Evolutionary conservation across 2,797 vertebrate genomes (phyloP).

Genomic region (Gallinago solitaria): DNA sequence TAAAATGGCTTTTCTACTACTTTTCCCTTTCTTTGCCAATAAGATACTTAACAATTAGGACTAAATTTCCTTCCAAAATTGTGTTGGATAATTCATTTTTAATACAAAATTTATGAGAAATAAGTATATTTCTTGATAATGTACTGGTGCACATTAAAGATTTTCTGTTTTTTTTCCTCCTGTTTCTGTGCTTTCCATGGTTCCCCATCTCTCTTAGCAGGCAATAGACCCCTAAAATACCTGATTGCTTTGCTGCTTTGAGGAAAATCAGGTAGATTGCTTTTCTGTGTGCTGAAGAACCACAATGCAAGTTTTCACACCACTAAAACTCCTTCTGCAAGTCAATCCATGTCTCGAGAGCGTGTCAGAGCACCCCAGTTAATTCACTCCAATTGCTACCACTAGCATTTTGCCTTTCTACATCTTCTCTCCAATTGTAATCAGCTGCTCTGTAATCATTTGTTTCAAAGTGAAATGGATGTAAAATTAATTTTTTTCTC

Average conservation of each 20-base stretch:
- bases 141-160: not conserved
- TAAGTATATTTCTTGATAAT: not conserved
- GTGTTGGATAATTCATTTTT: not conserved
- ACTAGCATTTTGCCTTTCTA: slow-evolving; percentile 9
- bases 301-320: slow-evolving; percentile 24
- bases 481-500: not conserved
- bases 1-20: not conserved
- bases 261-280: slow-evolving; percentile 18
- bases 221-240: not conserved
- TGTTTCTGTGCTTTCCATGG: not conserved
- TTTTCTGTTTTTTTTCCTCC: not conserved
- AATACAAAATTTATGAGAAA: not conserved
- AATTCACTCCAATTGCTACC: slow-evolving; percentile 16
- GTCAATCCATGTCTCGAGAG: slow-evolving; percentile 4
- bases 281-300: slow-evolving; percentile 13
- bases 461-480: slow-evolving; percentile 22
- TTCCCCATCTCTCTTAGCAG: not conserved
- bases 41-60: not conserved
- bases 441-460: not conserved
- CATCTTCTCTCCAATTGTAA: not conserved
- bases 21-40: not conserved
- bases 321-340: not conserved
- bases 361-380: not conserved
- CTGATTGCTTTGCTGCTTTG: slow-evolving; percentile 30
- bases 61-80: not conserved